Evolutionary conservation across 2,888 invertebrate genomes (phyloP).

Genomic region (Boloria euphrosyne): DNA sequence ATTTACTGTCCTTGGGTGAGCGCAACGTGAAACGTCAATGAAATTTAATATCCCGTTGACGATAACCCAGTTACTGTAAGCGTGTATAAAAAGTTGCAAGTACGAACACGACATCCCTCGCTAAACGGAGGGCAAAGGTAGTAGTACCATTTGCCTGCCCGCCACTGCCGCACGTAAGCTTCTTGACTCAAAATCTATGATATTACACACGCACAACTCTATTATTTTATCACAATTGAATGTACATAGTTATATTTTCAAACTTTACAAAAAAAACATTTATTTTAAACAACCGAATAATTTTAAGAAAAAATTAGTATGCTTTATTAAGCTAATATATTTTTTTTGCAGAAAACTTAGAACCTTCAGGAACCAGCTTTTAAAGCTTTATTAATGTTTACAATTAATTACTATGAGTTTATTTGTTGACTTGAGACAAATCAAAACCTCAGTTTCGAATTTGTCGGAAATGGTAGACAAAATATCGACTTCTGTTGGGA

Average conservation of each 20-base stretch:
- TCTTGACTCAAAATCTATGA: slow-evolving; percentile 50
- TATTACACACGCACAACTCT: slow-evolving; percentile 62
- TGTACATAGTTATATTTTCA: not conserved
- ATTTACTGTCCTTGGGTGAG: slow-evolving; percentile 72
- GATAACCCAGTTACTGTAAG: slow-evolving; percentile 78
- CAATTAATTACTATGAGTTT: slow-evolving; percentile 64
- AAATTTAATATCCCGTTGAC: slow-evolving; percentile 75
- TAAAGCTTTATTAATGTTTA: slow-evolving; percentile 38
- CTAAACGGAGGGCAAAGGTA: slow-evolving; percentile 48
- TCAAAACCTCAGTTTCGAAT: slow-evolving; percentile 75
- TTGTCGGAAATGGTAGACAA: slow-evolving; percentile 78
- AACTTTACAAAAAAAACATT: too few relatives aligned
- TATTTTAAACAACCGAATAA: too few relatives aligned
- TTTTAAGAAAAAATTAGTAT: too few relatives aligned
- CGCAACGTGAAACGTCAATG: slow-evolving; percentile 72
- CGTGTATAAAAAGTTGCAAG: slow-evolving; percentile 69
- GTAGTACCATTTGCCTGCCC: slow-evolving; percentile 72
- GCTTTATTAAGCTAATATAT: too few relatives aligned
- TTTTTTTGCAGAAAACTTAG: slow-evolving; percentile 33
- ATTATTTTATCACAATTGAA: not conserved
- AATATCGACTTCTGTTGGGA: slow-evolving; percentile 63
- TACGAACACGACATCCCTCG: slow-evolving; percentile 59
- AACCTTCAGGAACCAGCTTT: slow-evolving; percentile 14
- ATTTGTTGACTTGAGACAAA: slow-evolving; percentile 77
- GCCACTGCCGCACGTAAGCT: slow-evolving; percentile 77